A percentile compares a stretch with the other conserved stretches of the same genome.
Evolutionary conservation across 1,140 invertebrate species (phyloP).

Genomic region (Eueides isabella): DNA sequence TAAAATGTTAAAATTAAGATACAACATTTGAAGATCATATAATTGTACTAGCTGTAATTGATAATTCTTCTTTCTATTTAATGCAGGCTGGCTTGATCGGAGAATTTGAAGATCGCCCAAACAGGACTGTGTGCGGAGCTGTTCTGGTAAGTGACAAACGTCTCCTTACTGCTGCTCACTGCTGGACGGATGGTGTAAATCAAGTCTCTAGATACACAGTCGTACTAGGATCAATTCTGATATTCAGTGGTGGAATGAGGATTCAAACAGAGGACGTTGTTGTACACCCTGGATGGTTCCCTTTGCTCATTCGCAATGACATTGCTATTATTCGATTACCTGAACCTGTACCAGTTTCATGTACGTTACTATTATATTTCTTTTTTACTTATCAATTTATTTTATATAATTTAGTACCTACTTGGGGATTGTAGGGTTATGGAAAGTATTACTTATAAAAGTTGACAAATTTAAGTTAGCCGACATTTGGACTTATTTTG

Average conservation of each 20-base stretch:
- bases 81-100: slow-evolving; percentile 53
- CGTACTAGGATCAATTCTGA: slow-evolving; percentile 49
- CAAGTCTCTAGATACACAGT: slow-evolving; percentile 44
- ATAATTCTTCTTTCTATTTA: too few relatives aligned
- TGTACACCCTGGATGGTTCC: slow-evolving; percentile 44
- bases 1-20: too few relatives aligned
- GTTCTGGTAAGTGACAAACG: slow-evolving; percentile 43
- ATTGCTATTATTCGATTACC: slow-evolving; percentile 59
- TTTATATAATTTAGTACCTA: too few relatives aligned
- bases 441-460: too few relatives aligned
- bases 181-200: slow-evolving; percentile 51
- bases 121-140: slow-evolving; percentile 49
- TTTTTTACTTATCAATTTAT: too few relatives aligned
- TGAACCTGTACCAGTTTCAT: slow-evolving; percentile 49
- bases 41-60: too few relatives aligned
- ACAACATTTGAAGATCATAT: too few relatives aligned
- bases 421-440: too few relatives aligned
- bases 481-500: too few relatives aligned
- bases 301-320: slow-evolving; percentile 46
- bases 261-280: slow-evolving; percentile 42
- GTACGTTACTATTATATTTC: slow-evolving; percentile 41
- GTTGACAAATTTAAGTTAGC: too few relatives aligned
- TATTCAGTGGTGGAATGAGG: slow-evolving; percentile 54
- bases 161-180: slow-evolving; percentile 57
- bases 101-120: slow-evolving; percentile 37